A percentile compares a stretch with the other conserved stretches of the same genome.
These are phyloP conservation scores for Halocynthia roretzi DNA, from an alignment of 23 tunicate species.

Conservation along the genomic window DNA sequence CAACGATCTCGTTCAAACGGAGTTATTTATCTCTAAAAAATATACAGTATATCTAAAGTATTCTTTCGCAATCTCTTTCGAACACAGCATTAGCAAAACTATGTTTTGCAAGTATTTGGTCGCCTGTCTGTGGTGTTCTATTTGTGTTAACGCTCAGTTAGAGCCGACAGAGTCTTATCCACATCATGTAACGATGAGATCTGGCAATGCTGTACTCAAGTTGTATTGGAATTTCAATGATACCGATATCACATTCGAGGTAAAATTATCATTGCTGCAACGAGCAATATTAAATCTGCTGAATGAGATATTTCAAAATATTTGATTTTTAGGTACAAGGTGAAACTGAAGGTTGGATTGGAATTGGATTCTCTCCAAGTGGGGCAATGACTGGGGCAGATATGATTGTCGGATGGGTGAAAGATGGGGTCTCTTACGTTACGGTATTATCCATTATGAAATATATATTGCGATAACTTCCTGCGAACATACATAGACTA, in stretches of 20 bases:
- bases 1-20: no score
- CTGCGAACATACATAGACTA: no score
- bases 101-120: no score
- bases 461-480: no score
- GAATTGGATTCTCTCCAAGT: neutral
- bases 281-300: neutral
- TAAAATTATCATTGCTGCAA: neutral
- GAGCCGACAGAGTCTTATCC: neutral
- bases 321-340: no score
- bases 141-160: neutral
- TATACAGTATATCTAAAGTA: no score
- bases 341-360: slow-evolving; percentile 3
- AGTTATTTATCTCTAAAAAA: no score
- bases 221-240: slow-evolving; percentile 29
- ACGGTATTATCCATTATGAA: slow-evolving; percentile 9
- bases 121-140: no score
- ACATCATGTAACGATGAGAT: neutral
- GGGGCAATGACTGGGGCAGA: neutral
- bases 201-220: neutral
- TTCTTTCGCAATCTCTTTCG: no score
- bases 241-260: slow-evolving; percentile 33
- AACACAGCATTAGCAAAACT: no score
- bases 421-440: neutral
- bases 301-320: no score
- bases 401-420: slow-evolving; percentile 6